Conservation (phyloP, 2,797 vertebrate species). For the Tragopan temminckii region DNA sequence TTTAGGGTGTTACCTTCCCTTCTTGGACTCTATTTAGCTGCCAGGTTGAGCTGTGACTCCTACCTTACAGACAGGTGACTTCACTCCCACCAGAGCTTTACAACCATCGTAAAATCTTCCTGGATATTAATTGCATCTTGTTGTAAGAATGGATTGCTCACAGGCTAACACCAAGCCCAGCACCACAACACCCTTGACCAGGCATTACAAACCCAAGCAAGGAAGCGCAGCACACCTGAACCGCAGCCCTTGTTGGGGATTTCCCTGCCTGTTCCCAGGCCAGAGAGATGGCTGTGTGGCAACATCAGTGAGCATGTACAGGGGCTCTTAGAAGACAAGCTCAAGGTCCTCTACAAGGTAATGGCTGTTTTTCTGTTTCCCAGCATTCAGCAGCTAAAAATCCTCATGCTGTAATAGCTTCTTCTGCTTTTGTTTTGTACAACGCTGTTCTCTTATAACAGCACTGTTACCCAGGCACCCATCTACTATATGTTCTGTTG, state of each 20-base stretch:
- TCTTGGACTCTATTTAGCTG: background rate
- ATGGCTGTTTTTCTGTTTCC: background rate
- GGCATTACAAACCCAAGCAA: background rate
- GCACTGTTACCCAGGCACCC: background rate
- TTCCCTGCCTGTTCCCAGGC: background rate
- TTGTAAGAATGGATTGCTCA: background rate
- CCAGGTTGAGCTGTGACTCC: background rate
- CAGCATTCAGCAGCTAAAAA: background rate
- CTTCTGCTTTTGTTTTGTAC: background rate
- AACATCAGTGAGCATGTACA: background rate
- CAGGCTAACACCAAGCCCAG: background rate
- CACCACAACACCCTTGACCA: background rate
- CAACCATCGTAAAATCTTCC: conserved; percentile 2
- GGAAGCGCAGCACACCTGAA: background rate
- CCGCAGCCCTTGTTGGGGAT: background rate
- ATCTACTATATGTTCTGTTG: background rate
- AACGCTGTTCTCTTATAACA: background rate
- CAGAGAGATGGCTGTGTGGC: background rate
- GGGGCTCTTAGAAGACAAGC: background rate
- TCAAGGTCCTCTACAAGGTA: background rate
- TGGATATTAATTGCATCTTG: conserved; percentile 16
- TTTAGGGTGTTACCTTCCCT: background rate
- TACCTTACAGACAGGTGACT: conserved; percentile 8
- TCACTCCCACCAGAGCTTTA: conserved; percentile 6
- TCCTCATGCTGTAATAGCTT: background rate